Evolutionary conservation across 2,797 vertebrate species (phyloP), one percentile per base, ranked within the genome.

Genomic region (Periophthalmus magnuspinnatus): DNA sequence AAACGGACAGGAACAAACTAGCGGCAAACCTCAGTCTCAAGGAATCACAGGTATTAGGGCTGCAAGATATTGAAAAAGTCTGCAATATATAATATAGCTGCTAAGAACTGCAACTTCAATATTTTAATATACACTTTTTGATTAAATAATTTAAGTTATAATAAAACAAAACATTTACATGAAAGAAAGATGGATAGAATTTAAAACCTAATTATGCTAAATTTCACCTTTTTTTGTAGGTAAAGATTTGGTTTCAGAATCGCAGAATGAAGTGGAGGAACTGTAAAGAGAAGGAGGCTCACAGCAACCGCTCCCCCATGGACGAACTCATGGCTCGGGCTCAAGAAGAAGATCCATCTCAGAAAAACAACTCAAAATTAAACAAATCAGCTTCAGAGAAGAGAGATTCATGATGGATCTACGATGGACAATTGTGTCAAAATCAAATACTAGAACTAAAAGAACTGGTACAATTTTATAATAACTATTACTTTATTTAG

Each of bases 181-280:
- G 28, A 41, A 41, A 13, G 2, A 41, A 13, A 38, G 7, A 2
- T 8, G 38, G 36, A 38, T 38, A 41, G 9, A 41, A 41, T 13
- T 11, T 2, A 41, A 41, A 41, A 41, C 10, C 38, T 41, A 41
- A 14, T 45, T 11, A 45, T 45, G 41, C 6, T 45, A 28, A 28
- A 28, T 45, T 45, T 3, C 28, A 28, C 28, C 28, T 28, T 5
- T 33, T 81, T 32, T 79, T 70, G 58, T 21, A 99, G 97, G 97
- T 99, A 75, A 99, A 99, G 91, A 98, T 99, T 86, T 98, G 97
- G 97, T 99, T 99, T 90, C 97, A 99, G 91, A 99, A 99, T 87
- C 94, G 97, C 77, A 93, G 97, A 69, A 99, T 98, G 97, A 99
- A 99, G 83, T 98, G 97, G 97, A 93, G 97, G 83, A 99, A 99